Evolutionary conservation across 1,140 invertebrate genomes (phyloP).

Genomic region (Leptopilina boulardi): DNA sequence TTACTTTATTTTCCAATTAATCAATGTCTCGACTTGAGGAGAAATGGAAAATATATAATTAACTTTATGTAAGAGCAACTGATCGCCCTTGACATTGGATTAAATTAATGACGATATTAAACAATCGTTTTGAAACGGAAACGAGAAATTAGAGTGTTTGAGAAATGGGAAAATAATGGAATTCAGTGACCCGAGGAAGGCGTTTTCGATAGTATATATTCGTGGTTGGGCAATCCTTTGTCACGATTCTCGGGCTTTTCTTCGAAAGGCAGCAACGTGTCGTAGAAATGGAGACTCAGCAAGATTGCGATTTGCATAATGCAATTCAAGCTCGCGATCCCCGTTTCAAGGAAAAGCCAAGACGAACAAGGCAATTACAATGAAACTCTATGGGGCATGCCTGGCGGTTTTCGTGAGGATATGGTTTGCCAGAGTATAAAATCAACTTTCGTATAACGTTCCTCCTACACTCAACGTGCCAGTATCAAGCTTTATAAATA

Average conservation of each 20-base stretch:
- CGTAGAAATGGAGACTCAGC: slow-evolving; percentile 69
- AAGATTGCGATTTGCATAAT: slow-evolving; percentile 76
- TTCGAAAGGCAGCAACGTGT: slow-evolving; percentile 40
- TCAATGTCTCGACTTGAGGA: too few relatives aligned
- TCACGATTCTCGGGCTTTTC: slow-evolving; percentile 17
- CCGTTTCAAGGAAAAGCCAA: slow-evolving; percentile 73
- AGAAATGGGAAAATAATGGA: slow-evolving; percentile 6
- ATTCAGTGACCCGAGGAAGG: slow-evolving; percentile 16
- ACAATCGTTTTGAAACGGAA: background rate
- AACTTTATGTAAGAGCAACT: too few relatives aligned
- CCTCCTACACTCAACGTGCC: slow-evolving; percentile 55
- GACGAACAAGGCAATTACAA: slow-evolving; percentile 76
- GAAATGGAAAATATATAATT: too few relatives aligned
- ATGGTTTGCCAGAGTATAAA: slow-evolving; percentile 61
- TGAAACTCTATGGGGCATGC: slow-evolving; percentile 72
- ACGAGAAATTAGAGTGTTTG: slow-evolving; percentile 26
- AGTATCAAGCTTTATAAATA: slow-evolving; percentile 72
- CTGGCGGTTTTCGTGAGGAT: slow-evolving; percentile 68
- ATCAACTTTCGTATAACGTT: slow-evolving; percentile 45
- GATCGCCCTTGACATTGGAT: background rate
- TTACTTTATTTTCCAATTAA: too few relatives aligned
- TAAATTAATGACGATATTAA: background rate
- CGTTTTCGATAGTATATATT: slow-evolving; percentile 39
- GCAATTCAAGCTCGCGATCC: slow-evolving; percentile 71
- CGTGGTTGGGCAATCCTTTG: background rate